Percentiles rank a stretch among this genome's conserved stretches.
Conservation (phyloP, 2,888 invertebrate species). For the Drosophila pseudotakahashii region DNA sequence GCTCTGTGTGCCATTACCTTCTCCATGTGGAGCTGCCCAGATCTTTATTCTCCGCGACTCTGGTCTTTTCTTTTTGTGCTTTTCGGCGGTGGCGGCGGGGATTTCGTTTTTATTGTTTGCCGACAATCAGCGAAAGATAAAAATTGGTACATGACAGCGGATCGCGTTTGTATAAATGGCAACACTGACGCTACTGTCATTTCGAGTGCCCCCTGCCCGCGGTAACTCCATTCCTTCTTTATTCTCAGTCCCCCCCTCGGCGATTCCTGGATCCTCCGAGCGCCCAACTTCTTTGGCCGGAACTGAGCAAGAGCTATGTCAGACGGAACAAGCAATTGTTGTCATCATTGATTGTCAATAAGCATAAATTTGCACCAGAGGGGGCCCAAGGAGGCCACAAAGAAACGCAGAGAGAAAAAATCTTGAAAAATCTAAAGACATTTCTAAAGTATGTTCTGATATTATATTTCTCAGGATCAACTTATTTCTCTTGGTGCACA, state of each 20-base stretch:
- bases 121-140: conserved; percentile 82
- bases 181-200: conserved; percentile 80
- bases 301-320: conserved; percentile 49
- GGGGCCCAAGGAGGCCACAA: conserved; percentile 56
- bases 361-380: conserved; percentile 83
- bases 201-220: conserved; percentile 54
- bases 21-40: conserved; percentile 47
- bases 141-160: conserved; percentile 83
- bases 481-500: background rate
- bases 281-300: conserved; percentile 25
- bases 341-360: conserved; percentile 83
- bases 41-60: conserved; percentile 22
- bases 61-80: conserved; percentile 46
- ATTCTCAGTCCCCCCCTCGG: background rate
- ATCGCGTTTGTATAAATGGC: conserved; percentile 82
- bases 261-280: background rate
- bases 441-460: too few relatives aligned
- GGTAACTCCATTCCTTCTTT: conserved; percentile 4
- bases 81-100: conserved; percentile 51
- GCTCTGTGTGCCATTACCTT: conserved; percentile 45
- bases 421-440: background rate
- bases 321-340: conserved; percentile 82
- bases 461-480: background rate
- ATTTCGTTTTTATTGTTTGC: conserved; percentile 81
- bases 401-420: background rate